Evolutionary conservation across 2,113 vertebrate genomes (phyloP).

Genomic region (Arvicanthis niloticus): DNA sequence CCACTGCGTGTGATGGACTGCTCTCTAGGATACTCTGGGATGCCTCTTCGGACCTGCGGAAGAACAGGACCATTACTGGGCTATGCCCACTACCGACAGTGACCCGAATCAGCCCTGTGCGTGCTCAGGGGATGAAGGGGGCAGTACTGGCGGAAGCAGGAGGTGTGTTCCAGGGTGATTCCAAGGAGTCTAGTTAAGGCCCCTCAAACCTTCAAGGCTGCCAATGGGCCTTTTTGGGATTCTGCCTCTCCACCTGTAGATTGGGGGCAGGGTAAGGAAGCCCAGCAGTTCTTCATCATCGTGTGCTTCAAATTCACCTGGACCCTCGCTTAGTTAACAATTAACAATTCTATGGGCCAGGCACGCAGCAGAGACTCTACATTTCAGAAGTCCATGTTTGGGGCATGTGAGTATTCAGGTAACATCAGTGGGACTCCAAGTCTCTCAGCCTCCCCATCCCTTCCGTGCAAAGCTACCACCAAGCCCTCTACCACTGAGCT

Average conservation of each 20-base stretch:
- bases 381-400: background rate
- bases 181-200: background rate
- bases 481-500: background rate
- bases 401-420: background rate
- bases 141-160: background rate
- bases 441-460: too few species aligned
- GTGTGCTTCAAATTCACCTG: background rate
- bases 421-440: background rate
- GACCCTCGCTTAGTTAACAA: background rate
- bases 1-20: slow-evolving; percentile 34
- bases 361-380: background rate
- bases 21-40: background rate
- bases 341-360: background rate
- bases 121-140: background rate
- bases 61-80: background rate
- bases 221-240: background rate
- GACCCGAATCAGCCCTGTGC: too few species aligned
- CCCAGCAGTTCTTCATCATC: background rate
- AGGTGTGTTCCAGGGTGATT: background rate
- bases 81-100: background rate
- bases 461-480: background rate
- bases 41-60: background rate
- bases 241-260: background rate
- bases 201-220: background rate
- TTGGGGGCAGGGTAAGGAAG: background rate